A percentile compares a stretch with the other conserved stretches of the same genome.
Evolutionary conservation across 2,888 invertebrate genomes (phyloP).

Genomic region (Heteromyza rotundicornis): DNA sequence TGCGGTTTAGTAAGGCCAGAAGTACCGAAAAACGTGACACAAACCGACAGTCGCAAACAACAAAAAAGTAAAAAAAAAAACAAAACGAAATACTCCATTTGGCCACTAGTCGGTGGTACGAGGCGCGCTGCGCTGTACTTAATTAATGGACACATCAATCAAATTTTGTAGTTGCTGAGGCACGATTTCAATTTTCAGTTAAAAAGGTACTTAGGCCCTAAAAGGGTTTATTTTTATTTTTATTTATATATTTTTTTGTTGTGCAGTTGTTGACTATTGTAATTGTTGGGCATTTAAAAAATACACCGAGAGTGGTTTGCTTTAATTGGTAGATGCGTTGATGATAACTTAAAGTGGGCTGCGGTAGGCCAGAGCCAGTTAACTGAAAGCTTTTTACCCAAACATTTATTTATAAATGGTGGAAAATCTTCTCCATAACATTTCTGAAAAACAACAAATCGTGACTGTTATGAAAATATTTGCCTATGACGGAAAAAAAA

Average conservation of each 20-base stretch:
- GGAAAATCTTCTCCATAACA: background rate
- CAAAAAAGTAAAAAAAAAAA: no score
- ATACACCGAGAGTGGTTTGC: background rate
- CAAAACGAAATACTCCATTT: no score
- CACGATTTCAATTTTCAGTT: constrained; percentile 5
- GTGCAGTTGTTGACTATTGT: background rate
- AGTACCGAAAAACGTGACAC: no score
- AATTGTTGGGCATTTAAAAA: background rate
- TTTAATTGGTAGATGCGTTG: background rate
- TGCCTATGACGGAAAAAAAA: no score
- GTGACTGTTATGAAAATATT: background rate
- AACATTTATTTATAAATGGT: no score
- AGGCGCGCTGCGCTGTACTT: no score
- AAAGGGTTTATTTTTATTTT: background rate
- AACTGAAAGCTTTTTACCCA: background rate
- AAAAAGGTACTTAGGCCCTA: background rate
- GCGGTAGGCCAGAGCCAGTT: no score
- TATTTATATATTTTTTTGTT: background rate
- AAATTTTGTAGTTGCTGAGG: background rate
- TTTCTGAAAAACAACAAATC: background rate
- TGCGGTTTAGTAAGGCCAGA: no score
- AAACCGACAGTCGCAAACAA: no score
- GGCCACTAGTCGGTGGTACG: no score
- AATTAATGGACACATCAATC: background rate
- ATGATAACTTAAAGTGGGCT: background rate